Conservation (phyloP, 2,888 invertebrate genomes). For the Pilophorus perplexus region DNA sequence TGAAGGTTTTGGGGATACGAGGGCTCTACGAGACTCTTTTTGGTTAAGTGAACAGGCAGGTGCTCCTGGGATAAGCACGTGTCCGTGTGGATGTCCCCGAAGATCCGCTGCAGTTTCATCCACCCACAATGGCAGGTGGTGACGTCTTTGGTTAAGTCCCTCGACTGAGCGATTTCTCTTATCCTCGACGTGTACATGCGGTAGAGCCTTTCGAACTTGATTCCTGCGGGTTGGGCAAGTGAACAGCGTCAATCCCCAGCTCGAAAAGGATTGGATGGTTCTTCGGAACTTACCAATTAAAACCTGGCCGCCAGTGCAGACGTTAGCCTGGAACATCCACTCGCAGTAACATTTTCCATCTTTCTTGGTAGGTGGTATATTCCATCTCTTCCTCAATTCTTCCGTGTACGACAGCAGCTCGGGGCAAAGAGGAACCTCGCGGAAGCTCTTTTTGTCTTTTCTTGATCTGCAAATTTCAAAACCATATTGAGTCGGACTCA, state of each 20-base stretch:
- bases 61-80: too few relatives aligned
- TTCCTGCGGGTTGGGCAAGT: too few relatives aligned
- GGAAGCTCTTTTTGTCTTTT: background rate
- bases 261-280: too few relatives aligned
- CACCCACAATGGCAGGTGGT: background rate
- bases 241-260: too few relatives aligned
- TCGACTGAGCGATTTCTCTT: background rate
- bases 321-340: background rate
- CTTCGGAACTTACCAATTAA: too few relatives aligned
- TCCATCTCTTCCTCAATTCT: constrained; percentile 12
- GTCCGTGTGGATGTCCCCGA: too few relatives aligned
- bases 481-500: background rate
- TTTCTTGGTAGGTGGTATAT: background rate
- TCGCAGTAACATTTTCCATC: constrained; percentile 21
- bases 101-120: constrained; percentile 8
- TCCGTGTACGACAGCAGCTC: constrained; percentile 19
- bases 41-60: too few relatives aligned
- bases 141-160: constrained; percentile 4
- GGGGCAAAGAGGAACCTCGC: constrained; percentile 7
- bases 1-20: too few relatives aligned
- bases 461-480: background rate
- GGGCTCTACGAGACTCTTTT: too few relatives aligned
- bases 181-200: constrained; percentile 10
- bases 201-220: too few relatives aligned
- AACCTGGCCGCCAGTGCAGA: too few relatives aligned